Base-by-base conservation (phyloP, 1,140 invertebrate species). In the Dryas iulia region DNA sequence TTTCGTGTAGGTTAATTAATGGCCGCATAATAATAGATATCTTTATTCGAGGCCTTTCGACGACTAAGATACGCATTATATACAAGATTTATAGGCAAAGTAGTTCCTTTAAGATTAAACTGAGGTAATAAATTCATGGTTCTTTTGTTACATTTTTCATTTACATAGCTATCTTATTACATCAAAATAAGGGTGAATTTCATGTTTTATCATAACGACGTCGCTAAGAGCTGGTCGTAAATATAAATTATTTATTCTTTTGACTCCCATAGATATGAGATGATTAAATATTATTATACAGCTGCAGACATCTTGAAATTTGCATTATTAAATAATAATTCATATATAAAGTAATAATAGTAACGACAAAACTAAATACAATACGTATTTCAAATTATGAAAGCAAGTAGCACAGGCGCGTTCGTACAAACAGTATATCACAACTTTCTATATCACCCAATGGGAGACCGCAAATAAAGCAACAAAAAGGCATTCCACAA, bases 1-100 rank as follows among this genome's bases (percentile, higher is more conserved):
- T 86, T 90, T 87, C 79, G 86, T 86, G 76, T 84, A 79, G 79
- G 87, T 87, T 89, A 89, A 89, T 90, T 88, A 89, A 90, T 90
- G 86, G 81, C 60, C 73, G 79, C 76, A 81, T 87, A 81, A 83
- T 84, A 78, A 83, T 82, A 72, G 74, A 80, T 76, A 71, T 78
- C 73, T 80, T 78, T 74, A 78, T 80, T 71, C 57, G 66, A 39
- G 60, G 69, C 61, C 58, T 59, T 69, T 39, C 60, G 66, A 69
- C 66, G 66, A 23, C 61, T 59, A 39, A 70, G 56, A 60, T 65
- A 62, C 56, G 57, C 59, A 25, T 54, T 64, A 33, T 62, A 18
- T 21, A 21, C 8, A 25, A 28, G n/a, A 47, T 47, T 47, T 47
- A 47, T 47, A 47, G 39, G 18, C 39, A 6, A 47, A 47, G 39